Percentiles rank a stretch among this genome's conserved stretches.
Conservation (phyloP, 53 echinoderm and acorn worm genomes). For the Arbacia lixula region DNA sequence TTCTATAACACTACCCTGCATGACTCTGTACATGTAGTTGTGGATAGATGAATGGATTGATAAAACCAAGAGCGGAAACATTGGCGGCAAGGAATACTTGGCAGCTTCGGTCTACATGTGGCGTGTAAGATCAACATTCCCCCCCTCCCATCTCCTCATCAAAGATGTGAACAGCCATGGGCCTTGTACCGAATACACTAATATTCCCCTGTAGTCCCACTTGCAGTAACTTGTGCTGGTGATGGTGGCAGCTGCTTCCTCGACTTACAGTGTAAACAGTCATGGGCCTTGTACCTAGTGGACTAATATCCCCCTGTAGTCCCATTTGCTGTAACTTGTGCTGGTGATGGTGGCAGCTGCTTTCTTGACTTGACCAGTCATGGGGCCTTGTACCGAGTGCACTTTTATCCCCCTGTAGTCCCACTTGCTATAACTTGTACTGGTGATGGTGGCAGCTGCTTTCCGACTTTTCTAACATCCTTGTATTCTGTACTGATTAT, state of each 20-base stretch:
- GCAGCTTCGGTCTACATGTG: constrained; percentile 48
- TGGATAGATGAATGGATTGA: constrained; percentile 63
- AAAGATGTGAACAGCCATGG: background rate
- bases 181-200: background rate
- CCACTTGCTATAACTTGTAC: background rate
- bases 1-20: no score
- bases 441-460: no score
- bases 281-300: background rate
- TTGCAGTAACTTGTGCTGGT: background rate
- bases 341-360: no score
- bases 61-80: constrained; percentile 44
- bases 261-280: no score
- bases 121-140: constrained; percentile 38
- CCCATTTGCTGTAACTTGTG: constrained; percentile 5
- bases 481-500: no score
- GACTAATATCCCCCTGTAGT: background rate
- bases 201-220: background rate
- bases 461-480: no score
- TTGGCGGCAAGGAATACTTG: constrained; percentile 34
- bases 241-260: no score
- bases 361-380: no score
- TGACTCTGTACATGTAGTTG: constrained; percentile 29
- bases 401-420: background rate
- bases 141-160: no score
- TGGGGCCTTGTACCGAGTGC: background rate